These are phyloP conservation scores for Anabas testudineus DNA, from an alignment of 2,797 vertebrate genomes.

Conservation along the genomic window DNA sequence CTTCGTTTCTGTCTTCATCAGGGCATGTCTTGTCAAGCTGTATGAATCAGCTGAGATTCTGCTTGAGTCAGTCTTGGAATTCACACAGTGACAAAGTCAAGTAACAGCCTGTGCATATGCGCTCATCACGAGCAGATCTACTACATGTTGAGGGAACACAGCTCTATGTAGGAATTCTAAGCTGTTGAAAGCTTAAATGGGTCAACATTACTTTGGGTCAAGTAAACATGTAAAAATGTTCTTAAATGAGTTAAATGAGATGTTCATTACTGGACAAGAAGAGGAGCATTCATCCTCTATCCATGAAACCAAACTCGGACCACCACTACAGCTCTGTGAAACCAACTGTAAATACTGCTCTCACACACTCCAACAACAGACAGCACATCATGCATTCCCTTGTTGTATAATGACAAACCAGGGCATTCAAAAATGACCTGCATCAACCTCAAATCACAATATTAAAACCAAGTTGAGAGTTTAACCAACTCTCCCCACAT, in stretches of 20 bases:
- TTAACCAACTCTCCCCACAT: neutral
- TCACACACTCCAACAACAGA: neutral
- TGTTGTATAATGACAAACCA: neutral
- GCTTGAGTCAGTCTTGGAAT: slow-evolving; percentile 61
- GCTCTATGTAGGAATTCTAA: neutral
- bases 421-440: neutral
- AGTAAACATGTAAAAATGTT: neutral
- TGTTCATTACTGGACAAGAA: too few species aligned
- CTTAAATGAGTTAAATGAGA: too few species aligned
- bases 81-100: slow-evolving; percentile 51
- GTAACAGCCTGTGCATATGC: slow-evolving; percentile 57
- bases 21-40: slow-evolving; percentile 55
- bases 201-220: neutral
- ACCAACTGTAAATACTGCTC: neutral
- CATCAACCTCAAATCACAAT: neutral
- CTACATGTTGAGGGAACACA: neutral
- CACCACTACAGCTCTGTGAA: neutral
- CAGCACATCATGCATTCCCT: neutral
- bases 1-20: slow-evolving; percentile 24
- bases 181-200: slow-evolving; percentile 2
- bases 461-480: neutral
- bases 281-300: too few species aligned
- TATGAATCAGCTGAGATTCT: slow-evolving; percentile 49
- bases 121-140: neutral
- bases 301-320: neutral